These are phyloP conservation scores for Eucera pruinosa DNA, from an alignment of 2,888 invertebrate species.

Conservation along the genomic window DNA sequence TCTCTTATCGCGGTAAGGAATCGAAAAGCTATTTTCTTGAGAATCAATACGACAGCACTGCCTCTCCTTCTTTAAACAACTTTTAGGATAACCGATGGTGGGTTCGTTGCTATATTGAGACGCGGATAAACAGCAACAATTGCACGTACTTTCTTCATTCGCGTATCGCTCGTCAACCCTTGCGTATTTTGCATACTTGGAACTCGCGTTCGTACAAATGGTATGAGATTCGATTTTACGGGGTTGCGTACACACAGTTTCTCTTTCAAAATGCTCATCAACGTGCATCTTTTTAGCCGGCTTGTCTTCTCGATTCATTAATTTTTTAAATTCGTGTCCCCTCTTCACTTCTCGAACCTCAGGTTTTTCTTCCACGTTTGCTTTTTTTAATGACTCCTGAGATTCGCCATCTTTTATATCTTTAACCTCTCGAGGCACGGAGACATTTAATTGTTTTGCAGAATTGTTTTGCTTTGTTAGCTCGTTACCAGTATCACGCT, in stretches of 20 bases:
- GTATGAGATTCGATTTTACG: background rate
- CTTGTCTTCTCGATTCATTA: background rate
- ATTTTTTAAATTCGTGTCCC: background rate
- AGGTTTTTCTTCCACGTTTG: background rate
- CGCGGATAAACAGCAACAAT: background rate
- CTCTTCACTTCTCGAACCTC: background rate
- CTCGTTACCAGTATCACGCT: background rate
- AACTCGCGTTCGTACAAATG: slow-evolving; percentile 1
- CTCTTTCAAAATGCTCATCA: background rate
- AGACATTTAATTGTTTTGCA: background rate
- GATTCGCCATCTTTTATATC: background rate
- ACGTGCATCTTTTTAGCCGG: background rate
- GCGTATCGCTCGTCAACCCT: background rate
- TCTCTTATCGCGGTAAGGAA: slow-evolving; percentile 6
- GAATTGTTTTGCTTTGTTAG: background rate
- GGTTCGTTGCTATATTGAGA: slow-evolving; percentile 1
- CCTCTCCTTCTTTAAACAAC: slow-evolving; percentile 44
- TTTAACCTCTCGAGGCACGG: background rate
- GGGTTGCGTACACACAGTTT: background rate
- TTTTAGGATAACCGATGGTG: slow-evolving; percentile 38
- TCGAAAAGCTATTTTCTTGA: slow-evolving; percentile 20
- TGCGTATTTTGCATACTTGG: background rate
- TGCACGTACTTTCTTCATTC: slow-evolving; percentile 16
- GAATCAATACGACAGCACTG: background rate
- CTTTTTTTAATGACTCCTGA: background rate